Conservation (phyloP, 2,113 vertebrate genomes). For the Hydrolagus affinis region DNA sequence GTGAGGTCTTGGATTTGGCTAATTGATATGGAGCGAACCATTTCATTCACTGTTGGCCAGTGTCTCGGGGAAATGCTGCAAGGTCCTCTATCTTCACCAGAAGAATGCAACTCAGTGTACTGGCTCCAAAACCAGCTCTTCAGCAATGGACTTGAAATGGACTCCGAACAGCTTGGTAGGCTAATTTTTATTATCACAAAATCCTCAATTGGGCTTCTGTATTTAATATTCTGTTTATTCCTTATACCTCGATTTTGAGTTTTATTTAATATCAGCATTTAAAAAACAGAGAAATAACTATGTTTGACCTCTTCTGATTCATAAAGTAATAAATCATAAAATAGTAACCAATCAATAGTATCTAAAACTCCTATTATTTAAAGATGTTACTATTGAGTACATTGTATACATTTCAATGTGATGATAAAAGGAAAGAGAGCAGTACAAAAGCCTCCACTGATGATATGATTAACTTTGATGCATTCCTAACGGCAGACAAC, state of each 20-base stretch:
- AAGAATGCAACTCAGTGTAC: constrained; percentile 56
- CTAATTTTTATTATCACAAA: neutral
- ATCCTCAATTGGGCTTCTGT: neutral
- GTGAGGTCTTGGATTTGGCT: constrained; percentile 59
- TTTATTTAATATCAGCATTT: neutral
- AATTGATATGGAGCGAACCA: constrained; percentile 61
- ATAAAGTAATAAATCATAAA: too few relatives aligned
- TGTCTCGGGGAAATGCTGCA: constrained; percentile 66
- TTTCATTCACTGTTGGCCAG: constrained; percentile 57
- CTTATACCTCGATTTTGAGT: neutral
- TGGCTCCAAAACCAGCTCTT: constrained; percentile 63
- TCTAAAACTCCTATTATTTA: too few relatives aligned
- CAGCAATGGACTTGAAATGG: constrained; percentile 64
- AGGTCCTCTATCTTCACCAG: constrained; percentile 50
- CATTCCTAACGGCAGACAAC: too few relatives aligned
- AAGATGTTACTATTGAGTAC: too few relatives aligned
- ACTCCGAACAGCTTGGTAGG: constrained; percentile 61
- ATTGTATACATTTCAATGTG: too few relatives aligned
- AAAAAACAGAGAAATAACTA: neutral
- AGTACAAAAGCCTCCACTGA: too few relatives aligned
- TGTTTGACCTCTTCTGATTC: too few relatives aligned
- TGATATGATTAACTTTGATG: too few relatives aligned
- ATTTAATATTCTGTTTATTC: neutral
- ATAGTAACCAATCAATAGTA: too few relatives aligned
- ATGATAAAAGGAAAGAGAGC: too few relatives aligned